Evolutionary conservation across 2,888 invertebrate species (phyloP).

Genomic region (Reticulitermes lucifugus): DNA sequence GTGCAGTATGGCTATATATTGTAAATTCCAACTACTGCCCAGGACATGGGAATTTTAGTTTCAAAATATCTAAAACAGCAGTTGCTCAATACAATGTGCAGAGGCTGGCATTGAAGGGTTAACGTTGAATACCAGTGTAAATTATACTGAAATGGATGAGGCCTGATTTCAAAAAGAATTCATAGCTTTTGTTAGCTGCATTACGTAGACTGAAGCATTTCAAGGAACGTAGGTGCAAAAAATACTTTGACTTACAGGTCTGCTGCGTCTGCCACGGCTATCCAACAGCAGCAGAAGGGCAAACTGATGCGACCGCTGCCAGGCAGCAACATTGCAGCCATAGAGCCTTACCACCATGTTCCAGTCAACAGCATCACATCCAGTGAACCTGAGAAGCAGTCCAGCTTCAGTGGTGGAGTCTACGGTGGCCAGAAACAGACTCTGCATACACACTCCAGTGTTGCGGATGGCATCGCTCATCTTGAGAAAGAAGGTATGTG

Average conservation of each 20-base stretch:
- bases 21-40: no score
- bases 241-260: slow-evolving; percentile 55
- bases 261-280: slow-evolving; percentile 57
- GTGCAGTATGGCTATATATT: no score
- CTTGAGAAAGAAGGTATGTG: slow-evolving; percentile 9
- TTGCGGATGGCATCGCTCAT: background rate
- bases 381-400: slow-evolving; percentile 2
- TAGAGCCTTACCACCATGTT: slow-evolving; percentile 89
- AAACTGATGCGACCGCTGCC: slow-evolving; percentile 63
- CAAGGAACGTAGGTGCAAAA: no score
- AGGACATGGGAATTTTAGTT: no score
- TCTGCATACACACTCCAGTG: background rate
- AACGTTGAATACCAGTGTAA: no score
- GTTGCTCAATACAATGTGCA: no score
- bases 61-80: no score
- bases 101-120: no score
- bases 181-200: no score
- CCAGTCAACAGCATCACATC: slow-evolving; percentile 66
- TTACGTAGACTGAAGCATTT: no score
- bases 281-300: slow-evolving; percentile 61
- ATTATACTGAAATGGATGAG: no score
- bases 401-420: background rate
- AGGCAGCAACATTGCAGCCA: slow-evolving; percentile 86
- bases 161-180: no score
- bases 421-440: background rate